These are phyloP conservation scores for Acropternis orthonyx DNA, from an alignment of 2,797 vertebrate genomes.

Conservation along the genomic window DNA sequence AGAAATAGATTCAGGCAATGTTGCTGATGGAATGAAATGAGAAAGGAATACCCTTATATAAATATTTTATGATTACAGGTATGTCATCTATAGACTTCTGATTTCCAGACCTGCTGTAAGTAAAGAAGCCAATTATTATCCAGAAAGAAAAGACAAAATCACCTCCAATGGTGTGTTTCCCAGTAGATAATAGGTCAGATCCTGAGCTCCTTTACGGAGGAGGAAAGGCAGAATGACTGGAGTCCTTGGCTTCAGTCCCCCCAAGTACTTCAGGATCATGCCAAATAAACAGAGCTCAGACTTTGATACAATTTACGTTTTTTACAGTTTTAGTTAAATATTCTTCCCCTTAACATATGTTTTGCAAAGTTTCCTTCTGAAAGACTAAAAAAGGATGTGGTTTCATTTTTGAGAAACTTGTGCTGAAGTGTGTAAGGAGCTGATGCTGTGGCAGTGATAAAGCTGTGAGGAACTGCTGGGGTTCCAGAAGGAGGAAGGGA, in stretches of 20 bases:
- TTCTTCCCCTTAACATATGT: neutral
- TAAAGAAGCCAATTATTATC: constrained; percentile 59
- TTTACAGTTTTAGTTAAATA: neutral
- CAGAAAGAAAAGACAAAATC: constrained; percentile 50
- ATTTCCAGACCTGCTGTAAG: constrained; percentile 61
- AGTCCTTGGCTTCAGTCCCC: neutral
- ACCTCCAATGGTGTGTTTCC: neutral
- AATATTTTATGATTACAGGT: constrained; percentile 70
- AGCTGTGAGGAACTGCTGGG: fast-evolving
- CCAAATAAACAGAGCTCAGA: neutral
- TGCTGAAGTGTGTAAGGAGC: neutral
- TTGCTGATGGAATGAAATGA: constrained; percentile 60
- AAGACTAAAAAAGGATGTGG: neutral
- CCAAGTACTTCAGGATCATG: neutral
- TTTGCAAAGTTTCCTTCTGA: neutral
- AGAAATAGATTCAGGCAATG: constrained; percentile 72
- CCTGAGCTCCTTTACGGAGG: neutral
- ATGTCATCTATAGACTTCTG: constrained; percentile 55
- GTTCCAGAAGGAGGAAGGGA: neutral
- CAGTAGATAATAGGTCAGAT: neutral
- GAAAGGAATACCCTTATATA: constrained; percentile 70
- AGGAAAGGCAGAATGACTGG: neutral
- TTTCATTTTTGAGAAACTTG: neutral
- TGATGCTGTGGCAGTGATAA: neutral
- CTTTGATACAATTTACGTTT: neutral